Base-by-base conservation (phyloP, 2,888 invertebrate genomes). In the Scelioninae gen. 1 region DNA sequence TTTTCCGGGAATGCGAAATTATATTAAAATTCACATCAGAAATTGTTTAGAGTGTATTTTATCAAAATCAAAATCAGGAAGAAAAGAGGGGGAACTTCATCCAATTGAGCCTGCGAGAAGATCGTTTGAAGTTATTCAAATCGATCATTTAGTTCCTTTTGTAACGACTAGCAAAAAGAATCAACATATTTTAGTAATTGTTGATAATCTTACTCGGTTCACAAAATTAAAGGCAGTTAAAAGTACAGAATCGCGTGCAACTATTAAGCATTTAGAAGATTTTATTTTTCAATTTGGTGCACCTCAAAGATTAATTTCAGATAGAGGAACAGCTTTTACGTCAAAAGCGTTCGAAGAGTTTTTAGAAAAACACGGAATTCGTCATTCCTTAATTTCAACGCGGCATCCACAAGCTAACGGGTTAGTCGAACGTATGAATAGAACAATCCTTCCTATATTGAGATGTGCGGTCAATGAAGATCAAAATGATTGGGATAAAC, bases 31-130 rank as follows among this genome's bases (percentile, higher is more conserved):
- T 6, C 85, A 86, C 45, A 79, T 86, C 9, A 2, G 16, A 10
- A 45, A 40, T 8, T 86, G 85, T 75, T 38, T 84, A 8, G 79
- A 85, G 16, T 87, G 86, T 65, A 43, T 84, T 10, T 32, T 76
- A 31, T 47, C 58, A 6, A 86, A 86, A 53, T 16, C 40, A 13
- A 65, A 68, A 15, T 43, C 47, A 13, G 87, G 88, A 6, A 51
- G 11, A 32, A 5, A 6, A 11, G 58, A 23, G 13, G 40, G 56
- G 29, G 69, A 31, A 69, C 47, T 56, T 13, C 55, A 55, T 9
- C 55, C 55, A 5, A 55, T 55, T 34, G 34, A 32, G 5, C 55
- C 45, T 10, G 53, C 10, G 29, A 49, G 11, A 49, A 13, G 32
- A 23, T 43, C 29, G 1, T 40, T 31, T 38, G 45, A 29, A 51